These are phyloP conservation scores for Alcedo atthis DNA, from an alignment of 2,797 vertebrate species.

Conservation along the genomic window DNA sequence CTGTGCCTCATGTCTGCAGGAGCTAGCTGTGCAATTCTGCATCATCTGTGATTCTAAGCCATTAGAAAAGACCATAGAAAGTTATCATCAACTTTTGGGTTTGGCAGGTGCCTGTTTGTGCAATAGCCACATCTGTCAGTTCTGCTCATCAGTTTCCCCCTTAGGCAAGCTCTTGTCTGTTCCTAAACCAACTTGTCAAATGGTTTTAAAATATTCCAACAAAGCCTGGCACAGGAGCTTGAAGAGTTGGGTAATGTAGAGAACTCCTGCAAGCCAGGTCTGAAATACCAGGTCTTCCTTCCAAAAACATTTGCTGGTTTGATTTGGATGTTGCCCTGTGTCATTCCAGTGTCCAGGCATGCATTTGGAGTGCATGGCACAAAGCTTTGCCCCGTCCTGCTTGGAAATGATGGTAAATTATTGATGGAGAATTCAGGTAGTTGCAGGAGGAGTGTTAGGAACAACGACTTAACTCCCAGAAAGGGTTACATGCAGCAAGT, in stretches of 20 bases:
- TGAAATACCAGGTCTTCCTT: neutral
- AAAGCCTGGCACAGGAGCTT: neutral
- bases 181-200: neutral
- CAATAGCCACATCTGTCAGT: neutral
- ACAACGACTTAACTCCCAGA: rapidly evolving
- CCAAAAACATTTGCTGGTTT: neutral
- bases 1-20: neutral
- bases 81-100: neutral
- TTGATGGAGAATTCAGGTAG: neutral
- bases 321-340: neutral
- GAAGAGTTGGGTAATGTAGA: neutral
- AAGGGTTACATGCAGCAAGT: neutral
- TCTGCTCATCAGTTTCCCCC: neutral
- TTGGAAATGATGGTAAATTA: neutral
- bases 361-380: neutral
- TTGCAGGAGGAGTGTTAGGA: neutral
- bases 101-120: neutral
- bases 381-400: neutral
- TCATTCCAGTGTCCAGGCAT: neutral
- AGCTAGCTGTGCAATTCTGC: neutral
- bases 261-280: neutral
- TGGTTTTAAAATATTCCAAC: neutral
- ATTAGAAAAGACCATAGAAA: neutral
- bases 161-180: neutral
- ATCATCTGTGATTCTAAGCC: neutral